Conservation (phyloP, 2,888 invertebrate genomes). For the Caenorhabditis sp. region DNA sequence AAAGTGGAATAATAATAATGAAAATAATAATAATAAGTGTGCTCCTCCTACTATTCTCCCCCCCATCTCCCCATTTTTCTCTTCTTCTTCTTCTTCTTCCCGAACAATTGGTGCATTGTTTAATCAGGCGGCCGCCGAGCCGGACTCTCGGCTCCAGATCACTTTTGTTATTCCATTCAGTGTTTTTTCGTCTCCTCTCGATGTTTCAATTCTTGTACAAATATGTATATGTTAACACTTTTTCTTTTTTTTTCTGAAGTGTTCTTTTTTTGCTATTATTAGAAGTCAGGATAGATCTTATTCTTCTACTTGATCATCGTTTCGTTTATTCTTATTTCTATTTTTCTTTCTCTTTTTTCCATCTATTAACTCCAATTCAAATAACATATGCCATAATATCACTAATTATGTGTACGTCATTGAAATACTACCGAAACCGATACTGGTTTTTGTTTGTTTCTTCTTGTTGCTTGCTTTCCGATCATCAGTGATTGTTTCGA, state of each 20-base stretch:
- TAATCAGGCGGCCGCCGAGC: constrained; percentile 37
- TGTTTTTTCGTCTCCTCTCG: constrained; percentile 12
- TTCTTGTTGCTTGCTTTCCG: no score
- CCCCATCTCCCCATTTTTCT: constrained; percentile 18
- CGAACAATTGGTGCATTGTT: constrained; percentile 22
- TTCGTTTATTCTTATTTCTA: no score
- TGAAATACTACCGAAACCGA: no score
- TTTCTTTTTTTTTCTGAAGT: neutral
- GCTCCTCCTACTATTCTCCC: no score
- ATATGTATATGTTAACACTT: constrained; percentile 24
- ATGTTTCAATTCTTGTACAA: constrained; percentile 37
- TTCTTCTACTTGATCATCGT: neutral
- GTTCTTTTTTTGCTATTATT: neutral
- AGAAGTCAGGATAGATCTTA: neutral
- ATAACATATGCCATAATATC: neutral
- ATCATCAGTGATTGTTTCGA: no score
- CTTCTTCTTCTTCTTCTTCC: constrained; percentile 23
- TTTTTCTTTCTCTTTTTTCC: neutral
- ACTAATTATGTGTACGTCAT: neutral
- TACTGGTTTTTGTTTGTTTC: no score
- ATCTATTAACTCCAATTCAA: neutral
- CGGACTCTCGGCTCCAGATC: constrained; percentile 16
- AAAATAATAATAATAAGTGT: constrained; percentile 29
- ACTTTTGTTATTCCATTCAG: constrained; percentile 4
- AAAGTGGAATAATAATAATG: constrained; percentile 6